Evolutionary conservation across 2,797 vertebrate species (phyloP).

Genomic region (Psittacula derbiana): DNA sequence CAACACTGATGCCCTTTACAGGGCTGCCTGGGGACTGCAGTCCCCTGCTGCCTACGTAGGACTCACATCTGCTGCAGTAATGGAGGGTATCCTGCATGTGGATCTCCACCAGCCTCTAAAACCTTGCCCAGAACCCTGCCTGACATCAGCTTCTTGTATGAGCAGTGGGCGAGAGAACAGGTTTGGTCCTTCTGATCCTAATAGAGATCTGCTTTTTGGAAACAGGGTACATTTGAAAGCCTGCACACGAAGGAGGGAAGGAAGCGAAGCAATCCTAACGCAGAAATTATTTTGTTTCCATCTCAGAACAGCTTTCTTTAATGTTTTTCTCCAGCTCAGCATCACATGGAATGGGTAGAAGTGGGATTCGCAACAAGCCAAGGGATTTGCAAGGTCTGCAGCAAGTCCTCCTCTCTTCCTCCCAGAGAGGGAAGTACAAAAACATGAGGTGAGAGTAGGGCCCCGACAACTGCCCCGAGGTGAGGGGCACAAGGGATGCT

Average conservation of each 20-base stretch:
- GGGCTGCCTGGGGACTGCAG: background rate
- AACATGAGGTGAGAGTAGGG: accelerated
- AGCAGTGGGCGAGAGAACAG: accelerated
- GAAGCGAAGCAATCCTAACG: background rate
- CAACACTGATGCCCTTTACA: background rate
- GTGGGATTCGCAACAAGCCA: accelerated
- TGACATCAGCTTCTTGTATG: accelerated
- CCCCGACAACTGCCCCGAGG: accelerated
- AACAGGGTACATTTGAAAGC: background rate
- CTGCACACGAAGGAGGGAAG: background rate
- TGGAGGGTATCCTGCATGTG: accelerated
- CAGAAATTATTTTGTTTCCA: background rate
- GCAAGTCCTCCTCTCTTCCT: background rate
- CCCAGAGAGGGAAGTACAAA: accelerated
- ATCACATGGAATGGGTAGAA: accelerated
- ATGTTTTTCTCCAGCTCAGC: background rate
- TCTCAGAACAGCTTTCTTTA: background rate
- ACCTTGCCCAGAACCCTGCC: accelerated
- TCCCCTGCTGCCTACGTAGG: accelerated
- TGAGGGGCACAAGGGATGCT: background rate
- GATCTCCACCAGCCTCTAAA: background rate
- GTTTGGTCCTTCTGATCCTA: background rate
- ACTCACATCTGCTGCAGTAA: accelerated
- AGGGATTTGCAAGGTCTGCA: background rate
- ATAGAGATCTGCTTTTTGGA: background rate